Evolutionary conservation across 1,140 invertebrate genomes (phyloP), one percentile per base, ranked within the genome.

Genomic region (Argopecten irradians): DNA sequence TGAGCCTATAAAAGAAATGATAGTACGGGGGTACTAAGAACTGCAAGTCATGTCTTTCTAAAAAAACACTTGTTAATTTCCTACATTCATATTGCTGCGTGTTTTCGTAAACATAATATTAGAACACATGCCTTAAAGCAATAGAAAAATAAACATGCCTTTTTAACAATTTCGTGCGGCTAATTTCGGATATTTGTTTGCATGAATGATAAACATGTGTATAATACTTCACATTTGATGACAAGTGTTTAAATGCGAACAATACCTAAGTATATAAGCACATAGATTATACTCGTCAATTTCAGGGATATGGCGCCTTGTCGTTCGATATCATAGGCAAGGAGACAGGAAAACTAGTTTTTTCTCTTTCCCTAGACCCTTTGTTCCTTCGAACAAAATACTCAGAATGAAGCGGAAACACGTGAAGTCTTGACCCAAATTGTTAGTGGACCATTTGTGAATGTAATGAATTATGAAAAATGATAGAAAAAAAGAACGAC

Each of bases 381-480:
- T 71, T 71, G 55, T 71, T 71, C 55, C 55, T 28, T 71, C 55
- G 55, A 71, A 71, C 55, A 71, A 71, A 71, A 71, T 28, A 71
- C 55, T n/a, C n/a, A n/a, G 55, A 71, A 71, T 71, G 55, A 71
- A 71, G 28, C 55, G 55, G 55, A 71, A 71, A 28, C 55, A 71
- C 55, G 55, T 71, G 55, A 71, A 71, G 55, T 71, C 22, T 71
- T 71, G 55, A 71, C 55, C 55, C n/a, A 71, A 71, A 71, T 71
- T 71, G 55, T 71, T n/a, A 71, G 22, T 71, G 55, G 22, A 71
- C 55, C 55, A 71, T 71, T 71, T n/a, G 55, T 71, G 28, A 71
- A 71, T 71, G 55, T 71, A 71, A 71, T 71, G 55, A 71, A 71
- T 71, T 71, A 71, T 71, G 55, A 71, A 71, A 71, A 71, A 71